Evolutionary conservation across 2,113 vertebrate genomes (phyloP).

Genomic region (Crotalus viridis): DNA sequence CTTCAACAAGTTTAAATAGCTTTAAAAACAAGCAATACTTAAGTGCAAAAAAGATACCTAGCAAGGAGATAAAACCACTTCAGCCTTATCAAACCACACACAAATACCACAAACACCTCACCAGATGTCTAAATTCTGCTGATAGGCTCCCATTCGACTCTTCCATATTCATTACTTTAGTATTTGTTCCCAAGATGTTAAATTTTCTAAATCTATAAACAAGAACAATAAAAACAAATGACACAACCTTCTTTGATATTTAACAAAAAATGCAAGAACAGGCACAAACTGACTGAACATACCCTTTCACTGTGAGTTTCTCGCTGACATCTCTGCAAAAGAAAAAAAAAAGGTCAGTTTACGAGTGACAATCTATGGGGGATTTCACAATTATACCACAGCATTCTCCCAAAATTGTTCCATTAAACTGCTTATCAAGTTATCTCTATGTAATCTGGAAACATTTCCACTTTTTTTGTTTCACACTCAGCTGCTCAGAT

Average conservation of each 20-base stretch:
- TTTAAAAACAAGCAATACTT: background rate
- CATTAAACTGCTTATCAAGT: background rate
- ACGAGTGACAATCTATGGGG: background rate
- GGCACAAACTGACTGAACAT: slow-evolving; percentile 35
- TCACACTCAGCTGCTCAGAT: background rate
- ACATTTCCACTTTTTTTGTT: background rate
- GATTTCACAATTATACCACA: background rate
- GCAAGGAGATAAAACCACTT: background rate
- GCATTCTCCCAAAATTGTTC: background rate
- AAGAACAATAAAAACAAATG: slow-evolving; percentile 13
- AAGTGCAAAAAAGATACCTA: background rate
- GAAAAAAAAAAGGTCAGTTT: background rate
- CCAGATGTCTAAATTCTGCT: slow-evolving; percentile 95
- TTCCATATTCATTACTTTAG: slow-evolving; percentile 99
- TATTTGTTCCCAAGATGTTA: slow-evolving; percentile 94
- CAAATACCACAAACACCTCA: slow-evolving; percentile 51
- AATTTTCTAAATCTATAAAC: slow-evolving; percentile 88
- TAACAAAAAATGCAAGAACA: background rate
- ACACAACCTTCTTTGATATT: background rate
- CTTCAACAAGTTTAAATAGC: background rate
- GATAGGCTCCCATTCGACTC: slow-evolving; percentile 96
- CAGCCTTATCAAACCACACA: background rate
- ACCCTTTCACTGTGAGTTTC: slow-evolving; percentile 88
- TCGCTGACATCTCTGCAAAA: slow-evolving; percentile 87
- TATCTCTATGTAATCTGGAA: background rate